Base-by-base conservation (phyloP, 2,113 vertebrate species). In the Python bivittatus region DNA sequence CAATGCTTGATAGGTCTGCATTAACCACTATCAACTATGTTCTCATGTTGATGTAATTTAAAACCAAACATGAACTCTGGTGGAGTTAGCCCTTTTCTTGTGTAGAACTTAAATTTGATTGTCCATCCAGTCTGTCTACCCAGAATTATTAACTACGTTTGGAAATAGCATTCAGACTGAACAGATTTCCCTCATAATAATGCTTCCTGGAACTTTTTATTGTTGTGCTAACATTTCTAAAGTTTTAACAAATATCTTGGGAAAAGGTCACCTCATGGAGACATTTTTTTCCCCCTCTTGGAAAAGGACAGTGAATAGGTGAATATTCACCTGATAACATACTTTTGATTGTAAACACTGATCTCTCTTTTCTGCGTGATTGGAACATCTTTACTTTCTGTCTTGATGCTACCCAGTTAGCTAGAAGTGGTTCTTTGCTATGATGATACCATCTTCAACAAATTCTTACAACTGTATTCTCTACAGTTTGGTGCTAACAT, bases 251-350 rank as follows among this genome's bases (percentile, higher is more conserved):
- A 96, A 91, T 95, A 95, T 94, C 94, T 95, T 84, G 90, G 94
- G 96, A 96, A 97, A 97, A 97, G 96, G 96, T 97, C 96, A 96
- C 88, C 94, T 96, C 96, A 94, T 94, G 92, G 95, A 94, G 93
- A 95, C 96, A 94, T 96, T 97, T 86, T 60, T 93, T 90, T 79
- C 92, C 96, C 42, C 15, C 95, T 88, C 64, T 92, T 90, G 95
- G 92, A 94, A 94, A 93, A 95, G 94, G 94, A 94, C 94, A 93
- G 84, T 85, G 93, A 84, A 91, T 89, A 94, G 92, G 84, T 85
- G 93, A 84, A 91, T 89, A 94, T 95, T 95, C 86, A 91, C 60
- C 92, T 90, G 86, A 90, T 93, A 95, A 95, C 53, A 57, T 17
- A 25, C 54, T 56, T 68, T 22, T 0, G 52, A 72, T 95, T 90